Percentiles rank a stretch among this genome's conserved stretches.
phyloP scores from a whole-genome alignment of 2,888 invertebrate species.

The Rhimphoctona megacephalus region DNA sequence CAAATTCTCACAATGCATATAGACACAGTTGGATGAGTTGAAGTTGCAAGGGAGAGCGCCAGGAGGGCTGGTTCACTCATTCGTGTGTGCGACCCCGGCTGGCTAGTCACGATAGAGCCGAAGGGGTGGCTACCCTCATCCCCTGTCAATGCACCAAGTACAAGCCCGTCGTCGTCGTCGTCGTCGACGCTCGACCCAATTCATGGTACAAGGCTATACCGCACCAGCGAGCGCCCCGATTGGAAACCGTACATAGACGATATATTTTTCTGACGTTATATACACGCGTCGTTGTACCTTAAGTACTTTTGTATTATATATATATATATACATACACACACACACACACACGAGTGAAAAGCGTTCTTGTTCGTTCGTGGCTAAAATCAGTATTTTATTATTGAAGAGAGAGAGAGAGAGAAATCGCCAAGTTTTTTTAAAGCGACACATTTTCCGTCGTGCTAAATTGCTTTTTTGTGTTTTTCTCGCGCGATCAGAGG shows the following conservation, averaged over 20 bases:
- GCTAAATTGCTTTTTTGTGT: slow-evolving; percentile 16
- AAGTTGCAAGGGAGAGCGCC: slow-evolving; percentile 17
- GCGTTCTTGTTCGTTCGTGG: slow-evolving; percentile 1
- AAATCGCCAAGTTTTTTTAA: background rate
- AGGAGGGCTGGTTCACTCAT: slow-evolving; percentile 33
- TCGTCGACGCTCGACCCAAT: slow-evolving; percentile 77
- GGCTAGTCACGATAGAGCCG: slow-evolving; percentile 60
- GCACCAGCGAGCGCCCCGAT: slow-evolving; percentile 47
- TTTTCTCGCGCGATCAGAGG: background rate
- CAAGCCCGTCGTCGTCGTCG: slow-evolving; percentile 16
- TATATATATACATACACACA: background rate
- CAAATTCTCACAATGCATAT: slow-evolving; percentile 5
- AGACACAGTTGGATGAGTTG: slow-evolving; percentile 47
- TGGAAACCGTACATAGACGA: background rate
- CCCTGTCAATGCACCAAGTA: slow-evolving; percentile 77
- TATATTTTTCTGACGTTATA: background rate
- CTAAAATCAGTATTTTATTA: slow-evolving; percentile 6
- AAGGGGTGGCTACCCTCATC: slow-evolving; percentile 68
- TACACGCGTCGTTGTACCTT: background rate
- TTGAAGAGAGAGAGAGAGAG: background rate
- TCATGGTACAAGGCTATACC: slow-evolving; percentile 80
- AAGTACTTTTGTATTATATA: background rate
- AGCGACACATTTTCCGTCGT: background rate
- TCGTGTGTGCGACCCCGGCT: slow-evolving; percentile 49
- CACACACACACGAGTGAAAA: background rate